Evolutionary conservation across 2,113 vertebrate genomes (phyloP).

Genomic region (Paraplagusia blochii): DNA sequence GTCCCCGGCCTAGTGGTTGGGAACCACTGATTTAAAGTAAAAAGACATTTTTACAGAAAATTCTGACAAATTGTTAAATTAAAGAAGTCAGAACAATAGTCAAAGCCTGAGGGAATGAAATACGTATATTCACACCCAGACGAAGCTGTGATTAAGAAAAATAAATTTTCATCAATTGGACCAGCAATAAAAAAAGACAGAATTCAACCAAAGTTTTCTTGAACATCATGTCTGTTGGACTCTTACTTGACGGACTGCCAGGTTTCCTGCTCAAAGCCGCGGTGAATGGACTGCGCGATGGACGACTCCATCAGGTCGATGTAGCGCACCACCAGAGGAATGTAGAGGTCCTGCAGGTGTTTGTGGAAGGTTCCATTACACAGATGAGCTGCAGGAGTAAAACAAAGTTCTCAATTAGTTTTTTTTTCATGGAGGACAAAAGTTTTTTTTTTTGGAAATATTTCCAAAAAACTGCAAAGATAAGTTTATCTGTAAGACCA

Average conservation of each 20-base stretch:
- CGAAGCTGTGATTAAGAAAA: not conserved
- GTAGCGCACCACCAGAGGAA: conserved; percentile 93
- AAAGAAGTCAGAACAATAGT: not conserved
- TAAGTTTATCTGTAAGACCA: too few relatives aligned
- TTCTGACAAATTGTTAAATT: too few relatives aligned
- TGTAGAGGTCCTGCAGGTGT: conserved; percentile 92
- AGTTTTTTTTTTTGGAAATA: too few relatives aligned
- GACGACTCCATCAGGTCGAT: conserved; percentile 99
- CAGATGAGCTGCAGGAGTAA: conserved; percentile 79
- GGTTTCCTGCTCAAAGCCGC: conserved; percentile 92
- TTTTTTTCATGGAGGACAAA: too few relatives aligned
- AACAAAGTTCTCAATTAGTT: not conserved
- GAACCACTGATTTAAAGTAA: too few relatives aligned
- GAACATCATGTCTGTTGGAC: not conserved
- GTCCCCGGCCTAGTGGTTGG: too few relatives aligned
- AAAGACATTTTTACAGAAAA: too few relatives aligned
- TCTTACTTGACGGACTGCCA: conserved; percentile 98
- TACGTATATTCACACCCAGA: not conserved
- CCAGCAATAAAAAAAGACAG: too few relatives aligned
- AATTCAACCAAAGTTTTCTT: not conserved
- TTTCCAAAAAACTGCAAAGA: too few relatives aligned
- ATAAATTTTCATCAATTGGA: not conserved
- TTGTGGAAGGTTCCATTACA: conserved; percentile 95
- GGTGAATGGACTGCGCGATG: conserved; percentile 96
- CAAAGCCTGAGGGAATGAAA: not conserved